These are phyloP conservation scores for Tachina grossa DNA, from an alignment of 2,888 invertebrate species.

Conservation along the genomic window DNA sequence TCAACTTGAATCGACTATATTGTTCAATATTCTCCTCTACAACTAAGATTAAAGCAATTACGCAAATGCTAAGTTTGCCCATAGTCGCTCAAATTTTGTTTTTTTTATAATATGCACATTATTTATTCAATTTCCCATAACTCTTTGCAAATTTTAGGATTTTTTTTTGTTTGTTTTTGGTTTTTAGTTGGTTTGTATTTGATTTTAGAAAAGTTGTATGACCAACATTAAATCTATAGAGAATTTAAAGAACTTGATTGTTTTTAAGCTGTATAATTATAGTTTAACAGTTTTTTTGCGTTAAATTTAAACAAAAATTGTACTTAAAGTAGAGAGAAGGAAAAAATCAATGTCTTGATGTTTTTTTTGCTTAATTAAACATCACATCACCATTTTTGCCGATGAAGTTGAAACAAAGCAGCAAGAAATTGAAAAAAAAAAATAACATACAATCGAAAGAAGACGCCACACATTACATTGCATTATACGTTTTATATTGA, in stretches of 20 bases:
- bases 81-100: background rate
- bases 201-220: constrained; percentile 64
- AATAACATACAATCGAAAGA: constrained; percentile 47
- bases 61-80: constrained; percentile 25
- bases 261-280: constrained; percentile 51
- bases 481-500: constrained; percentile 22
- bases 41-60: constrained; percentile 29
- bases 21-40: background rate
- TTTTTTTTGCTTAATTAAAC: constrained; percentile 36
- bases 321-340: constrained; percentile 16
- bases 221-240: constrained; percentile 64
- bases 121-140: constrained; percentile 56
- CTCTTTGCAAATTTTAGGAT: constrained; percentile 55
- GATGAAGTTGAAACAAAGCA: constrained; percentile 17
- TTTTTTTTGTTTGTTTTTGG: constrained; percentile 31
- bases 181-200: constrained; percentile 16
- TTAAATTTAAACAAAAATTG: background rate
- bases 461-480: constrained; percentile 66
- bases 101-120: constrained; percentile 1
- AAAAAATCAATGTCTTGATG: constrained; percentile 28
- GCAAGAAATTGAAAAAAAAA: background rate
- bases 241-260: constrained; percentile 51
- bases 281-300: constrained; percentile 39
- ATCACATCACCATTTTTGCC: constrained; percentile 42
- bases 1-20: too few species aligned